Evolutionary conservation across 2,888 invertebrate genomes (phyloP).

Genomic region (Diadegma fenestrale): DNA sequence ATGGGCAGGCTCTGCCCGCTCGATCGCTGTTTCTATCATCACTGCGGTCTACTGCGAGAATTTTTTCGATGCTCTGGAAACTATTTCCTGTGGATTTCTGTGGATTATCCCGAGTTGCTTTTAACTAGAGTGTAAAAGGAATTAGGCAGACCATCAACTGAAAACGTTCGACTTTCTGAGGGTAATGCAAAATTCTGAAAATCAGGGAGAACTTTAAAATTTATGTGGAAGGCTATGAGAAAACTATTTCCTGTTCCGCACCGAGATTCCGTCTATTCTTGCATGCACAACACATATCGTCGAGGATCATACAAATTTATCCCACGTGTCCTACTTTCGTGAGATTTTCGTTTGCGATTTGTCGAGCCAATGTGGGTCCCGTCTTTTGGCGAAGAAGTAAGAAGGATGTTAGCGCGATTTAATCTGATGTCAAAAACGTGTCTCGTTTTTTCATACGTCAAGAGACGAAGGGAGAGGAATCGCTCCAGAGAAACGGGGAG

Average conservation of each 20-base stretch:
- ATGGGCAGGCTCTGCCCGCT: constrained; percentile 19
- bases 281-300: background rate
- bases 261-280: background rate
- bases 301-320: background rate
- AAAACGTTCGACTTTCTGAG: background rate
- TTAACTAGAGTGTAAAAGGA: background rate
- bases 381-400: constrained; percentile 64
- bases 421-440: constrained; percentile 73
- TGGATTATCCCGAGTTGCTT: too few relatives aligned
- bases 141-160: background rate
- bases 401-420: constrained; percentile 70
- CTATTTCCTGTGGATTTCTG: too few relatives aligned
- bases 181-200: background rate
- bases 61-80: background rate
- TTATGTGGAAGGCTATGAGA: background rate
- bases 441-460: constrained; percentile 52
- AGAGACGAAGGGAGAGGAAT: constrained; percentile 48
- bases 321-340: constrained; percentile 1
- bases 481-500: constrained; percentile 20
- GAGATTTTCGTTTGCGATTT: constrained; percentile 60
- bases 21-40: constrained; percentile 29
- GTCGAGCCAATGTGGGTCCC: constrained; percentile 67
- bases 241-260: background rate
- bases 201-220: background rate
- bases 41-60: background rate